Percentiles rank a stretch among this genome's conserved stretches.
These are phyloP conservation scores for Euthynnus affinis DNA, from an alignment of 2,797 vertebrate species.

Conservation along the genomic window DNA sequence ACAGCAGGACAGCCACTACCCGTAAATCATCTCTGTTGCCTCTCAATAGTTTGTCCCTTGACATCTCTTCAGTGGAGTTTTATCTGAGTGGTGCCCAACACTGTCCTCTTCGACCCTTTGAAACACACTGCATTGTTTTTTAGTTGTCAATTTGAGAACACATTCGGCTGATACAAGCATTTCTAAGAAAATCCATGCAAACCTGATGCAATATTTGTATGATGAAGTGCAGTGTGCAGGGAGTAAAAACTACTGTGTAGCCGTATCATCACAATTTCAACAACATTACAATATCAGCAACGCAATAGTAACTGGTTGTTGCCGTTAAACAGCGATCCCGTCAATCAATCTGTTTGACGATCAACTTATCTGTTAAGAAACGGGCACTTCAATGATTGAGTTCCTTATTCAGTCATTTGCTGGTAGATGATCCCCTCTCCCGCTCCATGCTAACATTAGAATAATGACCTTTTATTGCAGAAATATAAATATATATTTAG, in stretches of 20 bases:
- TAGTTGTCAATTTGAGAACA: slow-evolving; percentile 10
- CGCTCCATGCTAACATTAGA: not conserved
- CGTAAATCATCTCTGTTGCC: slow-evolving; percentile 68
- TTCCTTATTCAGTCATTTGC: not conserved
- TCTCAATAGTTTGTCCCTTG: slow-evolving; percentile 51
- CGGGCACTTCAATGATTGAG: not conserved
- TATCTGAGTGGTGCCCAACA: slow-evolving; percentile 38
- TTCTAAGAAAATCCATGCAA: slow-evolving; percentile 3
- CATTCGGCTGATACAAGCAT: not conserved
- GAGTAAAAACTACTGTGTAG: not conserved
- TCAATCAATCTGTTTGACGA: slow-evolving; percentile 6
- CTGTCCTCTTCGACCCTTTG: slow-evolving; percentile 38
- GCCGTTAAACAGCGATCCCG: not conserved
- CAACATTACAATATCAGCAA: not conserved
- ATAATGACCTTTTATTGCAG: not conserved
- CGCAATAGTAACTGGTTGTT: not conserved
- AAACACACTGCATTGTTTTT: slow-evolving; percentile 34
- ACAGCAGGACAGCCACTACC: slow-evolving; percentile 52
- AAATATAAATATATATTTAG: slow-evolving; percentile 28
- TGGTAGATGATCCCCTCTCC: not conserved
- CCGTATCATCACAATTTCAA: not conserved
- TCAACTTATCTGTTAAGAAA: not conserved
- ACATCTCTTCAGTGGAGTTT: slow-evolving; percentile 47
- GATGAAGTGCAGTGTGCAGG: not conserved
- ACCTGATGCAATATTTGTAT: not conserved